A percentile compares a stretch with the other conserved stretches of the same genome.
These are phyloP conservation scores for Bellardia bayeri DNA, from an alignment of 2,888 invertebrate genomes.

Conservation along the genomic window DNA sequence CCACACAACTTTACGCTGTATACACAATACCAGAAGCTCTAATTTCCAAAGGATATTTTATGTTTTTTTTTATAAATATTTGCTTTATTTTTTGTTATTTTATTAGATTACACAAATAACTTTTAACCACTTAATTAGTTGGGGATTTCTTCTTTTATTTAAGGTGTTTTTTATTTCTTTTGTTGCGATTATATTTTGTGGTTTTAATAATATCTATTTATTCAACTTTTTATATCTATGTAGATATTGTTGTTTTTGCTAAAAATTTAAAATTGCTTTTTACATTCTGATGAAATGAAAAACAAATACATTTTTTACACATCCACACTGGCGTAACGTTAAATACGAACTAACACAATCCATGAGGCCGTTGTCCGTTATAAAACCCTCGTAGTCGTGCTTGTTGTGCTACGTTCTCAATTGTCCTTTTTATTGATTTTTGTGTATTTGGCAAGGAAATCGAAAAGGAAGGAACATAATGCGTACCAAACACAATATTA, in stretches of 20 bases:
- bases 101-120: too few relatives aligned
- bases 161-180: conserved; percentile 1
- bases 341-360: conserved; percentile 71
- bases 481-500: conserved; percentile 54
- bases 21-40: conserved; percentile 54
- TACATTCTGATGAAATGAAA: conserved; percentile 50
- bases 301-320: conserved; percentile 56
- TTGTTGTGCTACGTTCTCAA: conserved; percentile 68
- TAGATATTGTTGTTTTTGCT: conserved; percentile 29
- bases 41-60: conserved; percentile 36
- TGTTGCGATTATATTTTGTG: conserved; percentile 34
- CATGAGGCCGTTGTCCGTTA: conserved; percentile 76
- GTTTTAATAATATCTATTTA: conserved; percentile 10
- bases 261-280: conserved; percentile 41
- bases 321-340: conserved; percentile 70
- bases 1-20: conserved; percentile 61
- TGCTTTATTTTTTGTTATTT: too few relatives aligned
- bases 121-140: too few relatives aligned
- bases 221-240: background rate
- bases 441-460: conserved; percentile 72
- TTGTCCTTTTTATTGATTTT: conserved; percentile 73
- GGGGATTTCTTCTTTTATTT: background rate
- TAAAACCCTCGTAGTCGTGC: conserved; percentile 59
- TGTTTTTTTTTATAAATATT: conserved; percentile 5
- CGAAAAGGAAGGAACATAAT: conserved; percentile 61